phyloP scores from a whole-genome alignment of 2,888 invertebrate genomes.

The Leptinotarsa haldemani region DNA sequence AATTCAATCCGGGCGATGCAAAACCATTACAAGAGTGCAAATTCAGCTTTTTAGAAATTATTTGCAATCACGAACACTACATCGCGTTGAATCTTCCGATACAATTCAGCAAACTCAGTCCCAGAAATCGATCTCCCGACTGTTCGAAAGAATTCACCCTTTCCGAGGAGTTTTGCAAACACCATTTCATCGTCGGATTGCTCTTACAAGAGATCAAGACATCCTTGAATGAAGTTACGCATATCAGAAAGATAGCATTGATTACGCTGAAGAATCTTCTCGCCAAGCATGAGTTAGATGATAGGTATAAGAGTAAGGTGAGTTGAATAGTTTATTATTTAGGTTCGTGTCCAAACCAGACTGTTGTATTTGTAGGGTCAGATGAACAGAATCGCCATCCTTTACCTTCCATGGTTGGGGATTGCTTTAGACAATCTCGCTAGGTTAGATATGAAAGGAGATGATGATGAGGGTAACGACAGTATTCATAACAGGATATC shows the following conservation, averaged over 20 bases:
- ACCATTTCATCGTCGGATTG: slow-evolving; percentile 91
- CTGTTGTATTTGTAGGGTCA: slow-evolving; percentile 72
- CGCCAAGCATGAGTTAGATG: slow-evolving; percentile 95
- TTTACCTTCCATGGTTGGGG: slow-evolving; percentile 93
- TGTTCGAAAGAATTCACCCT: slow-evolving; percentile 70
- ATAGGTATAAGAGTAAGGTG: slow-evolving; percentile 68
- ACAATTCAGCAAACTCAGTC: slow-evolving; percentile 73
- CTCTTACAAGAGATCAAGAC: slow-evolving; percentile 89
- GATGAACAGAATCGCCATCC: slow-evolving; percentile 84
- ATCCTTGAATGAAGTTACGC: slow-evolving; percentile 86
- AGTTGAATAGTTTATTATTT: neutral
- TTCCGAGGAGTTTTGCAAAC: slow-evolving; percentile 87
- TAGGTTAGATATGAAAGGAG: slow-evolving; percentile 71
- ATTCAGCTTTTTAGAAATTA: slow-evolving; percentile 89
- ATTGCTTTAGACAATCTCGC: slow-evolving; percentile 89
- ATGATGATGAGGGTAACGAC: slow-evolving; percentile 64
- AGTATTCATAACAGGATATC: slow-evolving; percentile 69
- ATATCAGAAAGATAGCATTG: slow-evolving; percentile 85
- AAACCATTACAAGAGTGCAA: slow-evolving; percentile 90
- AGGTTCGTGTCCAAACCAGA: slow-evolving; percentile 70
- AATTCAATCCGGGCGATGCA: slow-evolving; percentile 84
- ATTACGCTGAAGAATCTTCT: slow-evolving; percentile 85
- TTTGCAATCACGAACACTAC: slow-evolving; percentile 95
- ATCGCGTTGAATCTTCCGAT: slow-evolving; percentile 93
- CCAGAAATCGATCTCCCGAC: slow-evolving; percentile 68